Base-by-base conservation (phyloP, 2,888 invertebrate genomes). In the Noctua fimbriata region DNA sequence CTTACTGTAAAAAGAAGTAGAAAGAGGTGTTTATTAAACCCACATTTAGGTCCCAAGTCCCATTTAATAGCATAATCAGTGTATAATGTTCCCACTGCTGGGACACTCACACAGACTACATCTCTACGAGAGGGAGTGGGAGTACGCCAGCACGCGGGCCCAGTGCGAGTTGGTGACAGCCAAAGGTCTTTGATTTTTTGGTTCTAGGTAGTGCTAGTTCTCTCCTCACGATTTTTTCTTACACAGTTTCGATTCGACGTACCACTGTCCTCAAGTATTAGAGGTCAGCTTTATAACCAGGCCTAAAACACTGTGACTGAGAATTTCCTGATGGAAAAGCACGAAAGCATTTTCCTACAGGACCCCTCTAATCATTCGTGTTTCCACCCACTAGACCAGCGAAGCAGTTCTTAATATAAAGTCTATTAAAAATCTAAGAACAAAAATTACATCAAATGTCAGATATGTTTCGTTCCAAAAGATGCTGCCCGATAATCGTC, bases 391-490 rank as follows among this genome's bases (percentile, higher is more conserved):
- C 28, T 28, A 16, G 14, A 28, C n/a, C 41, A 72, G 21, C 16
- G 41, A 24, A 4, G 18, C 24, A 73, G 47, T 32, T 75, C 76
- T 47, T 49, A 79, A 58, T 79, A 73, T 49, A 66, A 52, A 44
- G n/a, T 60, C 67, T 73, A 73, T 81, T 52, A 44, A 60, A 81
- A 74, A 21, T 60, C 41, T 24, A 52, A 44, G 14, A 58, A 73
- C 55, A 80, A 81, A 81, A 75, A 69, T 58, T 66, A 58, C 66
- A 1, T 58, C 32, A 80, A 75, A 80, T 82, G 78, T 69, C 82
- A 81, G 52, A 69, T 69, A 14, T 44, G 55, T 75, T 60, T 63
- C 71, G 71, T 72, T 82, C 78, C 83, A 82, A 82, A 69, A 77
- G 82, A 82, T 82, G 47, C 16, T 78, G n/a, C 47, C 18, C 28